phyloP scores from a whole-genome alignment of 2,888 invertebrate genomes.

The Dusona sp. region DNA sequence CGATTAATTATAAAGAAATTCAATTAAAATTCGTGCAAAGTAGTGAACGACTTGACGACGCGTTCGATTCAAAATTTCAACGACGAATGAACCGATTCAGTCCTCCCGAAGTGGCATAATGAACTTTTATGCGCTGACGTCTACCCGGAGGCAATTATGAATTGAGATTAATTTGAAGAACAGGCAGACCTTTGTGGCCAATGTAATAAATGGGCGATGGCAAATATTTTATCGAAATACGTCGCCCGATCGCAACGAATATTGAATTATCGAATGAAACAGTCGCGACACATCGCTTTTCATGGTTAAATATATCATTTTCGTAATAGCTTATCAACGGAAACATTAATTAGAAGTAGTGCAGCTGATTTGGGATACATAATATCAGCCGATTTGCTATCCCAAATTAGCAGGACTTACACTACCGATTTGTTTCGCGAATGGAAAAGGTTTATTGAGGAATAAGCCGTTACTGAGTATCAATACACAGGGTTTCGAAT shows the following conservation, averaged over 20 bases:
- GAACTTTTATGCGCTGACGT: background rate
- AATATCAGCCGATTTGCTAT: no score
- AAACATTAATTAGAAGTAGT: no score
- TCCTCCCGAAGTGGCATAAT: background rate
- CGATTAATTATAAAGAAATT: background rate
- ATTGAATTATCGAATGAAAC: background rate
- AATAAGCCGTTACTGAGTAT: background rate
- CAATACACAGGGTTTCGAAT: background rate
- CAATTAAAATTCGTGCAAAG: background rate
- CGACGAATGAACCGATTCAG: slow-evolving; percentile 42
- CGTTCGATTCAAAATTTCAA: slow-evolving; percentile 35
- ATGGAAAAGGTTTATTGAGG: background rate
- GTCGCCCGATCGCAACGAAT: background rate
- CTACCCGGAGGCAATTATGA: background rate
- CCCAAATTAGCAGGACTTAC: no score
- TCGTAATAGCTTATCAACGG: no score
- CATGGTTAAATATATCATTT: background rate
- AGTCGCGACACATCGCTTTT: background rate
- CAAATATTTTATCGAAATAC: background rate
- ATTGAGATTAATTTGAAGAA: slow-evolving; percentile 16
- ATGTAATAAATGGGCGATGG: background rate
- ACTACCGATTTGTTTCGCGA: no score
- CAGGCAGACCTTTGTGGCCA: slow-evolving; percentile 2
- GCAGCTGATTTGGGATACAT: no score
- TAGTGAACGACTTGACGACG: slow-evolving; percentile 10